Evolutionary conservation across 92 coral and sea anemone species (phyloP).

Genomic region (Galaxea fascicularis): DNA sequence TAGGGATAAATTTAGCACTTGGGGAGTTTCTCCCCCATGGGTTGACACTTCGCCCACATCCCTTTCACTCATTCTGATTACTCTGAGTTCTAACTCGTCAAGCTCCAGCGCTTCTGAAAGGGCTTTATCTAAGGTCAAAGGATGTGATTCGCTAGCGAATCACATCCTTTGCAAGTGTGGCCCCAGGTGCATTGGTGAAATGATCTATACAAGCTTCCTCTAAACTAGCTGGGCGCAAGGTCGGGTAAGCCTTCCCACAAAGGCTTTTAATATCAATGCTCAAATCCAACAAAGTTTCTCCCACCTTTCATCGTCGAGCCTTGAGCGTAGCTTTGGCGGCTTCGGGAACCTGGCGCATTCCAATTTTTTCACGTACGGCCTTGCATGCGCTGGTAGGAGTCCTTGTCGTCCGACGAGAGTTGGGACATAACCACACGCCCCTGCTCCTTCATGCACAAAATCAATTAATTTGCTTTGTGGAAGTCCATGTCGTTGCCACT

Average conservation of each 20-base stretch:
- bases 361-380: slow-evolving; percentile 23
- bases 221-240: too few relatives aligned
- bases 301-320: slow-evolving; percentile 44
- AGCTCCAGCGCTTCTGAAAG: slow-evolving; percentile 44
- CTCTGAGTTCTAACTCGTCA: too few relatives aligned
- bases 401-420: slow-evolving; percentile 21
- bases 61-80: slow-evolving; percentile 39
- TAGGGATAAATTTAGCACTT: too few relatives aligned
- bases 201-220: too few relatives aligned
- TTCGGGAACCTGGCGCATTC: too few relatives aligned
- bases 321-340: too few relatives aligned
- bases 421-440: slow-evolving; percentile 33
- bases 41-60: slow-evolving; percentile 39
- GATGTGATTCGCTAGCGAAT: slow-evolving; percentile 31
- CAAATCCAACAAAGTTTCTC: slow-evolving; percentile 32
- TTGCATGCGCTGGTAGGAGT: slow-evolving; percentile 27
- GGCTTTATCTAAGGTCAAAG: slow-evolving; percentile 40
- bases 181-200: too few relatives aligned
- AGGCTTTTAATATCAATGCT: slow-evolving; percentile 38
- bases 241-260: slow-evolving; percentile 38
- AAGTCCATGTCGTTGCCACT: too few relatives aligned
- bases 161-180: slow-evolving; percentile 42
- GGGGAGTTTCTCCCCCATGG: background rate
- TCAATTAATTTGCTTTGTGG: slow-evolving; percentile 35
- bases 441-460: slow-evolving; percentile 16